Percentiles rank a stretch among this genome's conserved stretches.
Evolutionary conservation across 2,113 vertebrate species (phyloP).

Genomic region (Ceyx melanurus): DNA sequence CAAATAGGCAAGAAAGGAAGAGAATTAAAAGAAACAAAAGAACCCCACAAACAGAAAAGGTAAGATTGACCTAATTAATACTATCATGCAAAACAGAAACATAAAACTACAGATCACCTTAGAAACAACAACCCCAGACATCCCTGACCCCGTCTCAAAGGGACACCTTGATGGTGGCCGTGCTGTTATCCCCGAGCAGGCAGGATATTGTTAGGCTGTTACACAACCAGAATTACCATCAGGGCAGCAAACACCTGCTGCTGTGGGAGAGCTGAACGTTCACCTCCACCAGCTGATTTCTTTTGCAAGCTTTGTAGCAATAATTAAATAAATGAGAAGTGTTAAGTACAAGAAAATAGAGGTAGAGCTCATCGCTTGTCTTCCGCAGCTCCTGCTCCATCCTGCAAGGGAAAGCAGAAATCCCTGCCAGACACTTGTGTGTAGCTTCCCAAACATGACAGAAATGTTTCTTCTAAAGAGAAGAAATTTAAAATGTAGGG

Average conservation of each 20-base stretch:
- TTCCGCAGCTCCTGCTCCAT: neutral
- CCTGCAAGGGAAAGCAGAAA: neutral
- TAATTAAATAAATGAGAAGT: neutral
- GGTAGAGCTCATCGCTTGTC: neutral
- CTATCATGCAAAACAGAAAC: neutral
- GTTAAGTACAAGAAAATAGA: neutral
- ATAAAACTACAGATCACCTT: constrained; percentile 1
- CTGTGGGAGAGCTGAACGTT: neutral
- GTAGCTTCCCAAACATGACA: neutral
- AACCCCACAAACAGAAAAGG: neutral
- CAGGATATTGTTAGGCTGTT: neutral
- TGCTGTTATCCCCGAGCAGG: neutral
- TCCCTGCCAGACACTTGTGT: neutral
- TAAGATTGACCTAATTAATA: neutral
- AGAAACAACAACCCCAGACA: neutral
- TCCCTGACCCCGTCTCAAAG: neutral
- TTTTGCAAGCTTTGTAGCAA: neutral
- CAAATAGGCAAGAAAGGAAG: neutral
- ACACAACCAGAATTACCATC: neutral
- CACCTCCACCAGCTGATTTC: neutral
- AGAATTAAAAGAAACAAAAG: neutral
- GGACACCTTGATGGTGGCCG: neutral
- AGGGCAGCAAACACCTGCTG: neutral
- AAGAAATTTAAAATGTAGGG: neutral
- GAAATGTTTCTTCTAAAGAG: neutral